Base-by-base conservation (phyloP, 92 coral and sea anemone genomes). In the Epizoanthus scotinus region DNA sequence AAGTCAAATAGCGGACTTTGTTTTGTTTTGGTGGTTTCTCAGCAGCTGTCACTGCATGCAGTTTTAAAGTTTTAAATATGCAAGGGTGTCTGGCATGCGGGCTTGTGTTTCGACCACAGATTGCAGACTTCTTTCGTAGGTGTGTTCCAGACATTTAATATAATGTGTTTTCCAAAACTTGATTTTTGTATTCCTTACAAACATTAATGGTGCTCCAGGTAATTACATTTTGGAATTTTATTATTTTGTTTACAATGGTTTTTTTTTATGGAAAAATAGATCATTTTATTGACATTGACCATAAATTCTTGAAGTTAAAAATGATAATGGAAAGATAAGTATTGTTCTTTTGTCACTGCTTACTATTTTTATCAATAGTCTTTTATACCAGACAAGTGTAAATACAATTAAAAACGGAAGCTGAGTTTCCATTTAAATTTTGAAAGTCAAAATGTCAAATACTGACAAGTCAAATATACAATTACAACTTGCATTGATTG, bases 61-160 rank as follows among this genome's bases (percentile, higher is more conserved):
- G 34, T 24, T 21, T 1, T n/a, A n/a, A n/a, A 21, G 67, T 21
- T 63, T 63, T 21, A 10, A 5, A 34, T 63, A 28, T 12, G 36
- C 36, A 42, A 2, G 49, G 50, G 50, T 9, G 50, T 42, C 1
- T 36, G 53, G 71, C 27, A 19, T 67, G 50, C 18, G n/a, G 28
- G 72, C 9, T 67, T 19, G 42, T 31, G 50, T 67, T 40, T 67
- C 72, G 38, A 40, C 72, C 19, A 8, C 72, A 38, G 53, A 19
- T n/a, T 67, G 36, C 42, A 27, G 29, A 28, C 34, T 21, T 63
- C 34, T 28, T 63, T 29, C 14, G 9, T 63, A 63, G 42, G 42
- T 63, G 68, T 34, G 72, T 67, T 67, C 42, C 52, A 19, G 28
- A 31, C 4, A 31, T 31, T 31, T 31, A 31, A 66, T 66, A 24